Evolutionary conservation across 2,888 invertebrate species (phyloP).

Genomic region (Rhogogaster chlorosoma): DNA sequence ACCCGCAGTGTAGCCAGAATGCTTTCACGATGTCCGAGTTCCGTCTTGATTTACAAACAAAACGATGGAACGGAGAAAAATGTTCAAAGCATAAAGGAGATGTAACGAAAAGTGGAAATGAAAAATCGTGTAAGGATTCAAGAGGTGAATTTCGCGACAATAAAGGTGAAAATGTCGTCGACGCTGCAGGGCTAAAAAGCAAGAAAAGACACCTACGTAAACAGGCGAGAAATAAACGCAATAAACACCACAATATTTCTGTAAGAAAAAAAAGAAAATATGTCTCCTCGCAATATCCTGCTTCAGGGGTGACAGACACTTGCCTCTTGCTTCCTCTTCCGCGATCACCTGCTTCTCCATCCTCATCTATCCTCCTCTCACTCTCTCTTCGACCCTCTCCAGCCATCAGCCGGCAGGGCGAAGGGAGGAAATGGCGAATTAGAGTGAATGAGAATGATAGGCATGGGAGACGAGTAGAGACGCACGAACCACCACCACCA

Average conservation of each 20-base stretch:
- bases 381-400: slow-evolving; percentile 42
- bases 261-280: slow-evolving; percentile 38
- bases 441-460: slow-evolving; percentile 68
- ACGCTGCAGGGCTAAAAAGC: not conserved
- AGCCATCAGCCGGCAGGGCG: slow-evolving; percentile 57
- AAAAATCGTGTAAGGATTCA: slow-evolving; percentile 7
- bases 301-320: slow-evolving; percentile 51
- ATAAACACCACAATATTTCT: slow-evolving; percentile 54
- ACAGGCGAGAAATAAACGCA: slow-evolving; percentile 49
- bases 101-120: not conserved
- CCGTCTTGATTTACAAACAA: not conserved
- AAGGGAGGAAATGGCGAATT: slow-evolving; percentile 69
- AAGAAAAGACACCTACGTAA: slow-evolving; percentile 31
- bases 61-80: not conserved
- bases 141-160: not conserved
- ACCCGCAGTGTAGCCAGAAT: not conserved
- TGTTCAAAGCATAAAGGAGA: not conserved
- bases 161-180: slow-evolving; percentile 20
- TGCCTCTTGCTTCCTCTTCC: slow-evolving; percentile 48
- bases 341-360: not conserved
- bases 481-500: slow-evolving; percentile 51
- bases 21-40: not conserved
- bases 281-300: slow-evolving; percentile 53
- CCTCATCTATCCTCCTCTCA: slow-evolving; percentile 35
- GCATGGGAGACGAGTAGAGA: slow-evolving; percentile 58